Conservation (phyloP, 2,113 vertebrate genomes). For the Macroglossus sobrinus region DNA sequence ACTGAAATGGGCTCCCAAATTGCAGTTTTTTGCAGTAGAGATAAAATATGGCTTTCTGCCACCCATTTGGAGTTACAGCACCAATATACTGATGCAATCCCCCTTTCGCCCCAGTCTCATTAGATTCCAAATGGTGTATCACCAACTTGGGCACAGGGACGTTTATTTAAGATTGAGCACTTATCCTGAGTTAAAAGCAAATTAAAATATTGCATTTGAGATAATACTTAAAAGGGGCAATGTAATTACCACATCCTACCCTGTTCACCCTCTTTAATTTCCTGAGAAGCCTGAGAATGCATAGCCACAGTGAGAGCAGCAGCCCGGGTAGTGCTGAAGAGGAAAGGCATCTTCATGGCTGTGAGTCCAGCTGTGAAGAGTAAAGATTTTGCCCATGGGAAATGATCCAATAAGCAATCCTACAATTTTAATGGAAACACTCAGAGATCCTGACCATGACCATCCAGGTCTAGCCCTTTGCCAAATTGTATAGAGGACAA, state of each 20-base stretch:
- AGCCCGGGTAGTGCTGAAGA: background rate
- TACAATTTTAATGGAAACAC: background rate
- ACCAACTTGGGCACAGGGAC: background rate
- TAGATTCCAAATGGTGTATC: background rate
- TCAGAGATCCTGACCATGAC: background rate
- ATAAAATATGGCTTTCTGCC: constrained; percentile 51
- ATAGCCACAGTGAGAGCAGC: background rate
- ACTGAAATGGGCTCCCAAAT: constrained; percentile 37
- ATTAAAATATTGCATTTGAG: constrained; percentile 45
- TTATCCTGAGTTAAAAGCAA: constrained; percentile 42
- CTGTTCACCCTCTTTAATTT: background rate
- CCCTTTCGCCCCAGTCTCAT: background rate
- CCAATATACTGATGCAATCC: background rate
- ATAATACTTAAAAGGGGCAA: constrained; percentile 4
- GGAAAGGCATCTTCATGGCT: background rate
- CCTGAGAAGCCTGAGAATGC: background rate
- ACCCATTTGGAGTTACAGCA: background rate
- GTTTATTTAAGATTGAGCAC: constrained; percentile 19
- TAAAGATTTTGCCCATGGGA: background rate
- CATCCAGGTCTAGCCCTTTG: background rate
- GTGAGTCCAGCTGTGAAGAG: background rate
- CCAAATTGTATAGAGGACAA: background rate
- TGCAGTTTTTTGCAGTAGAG: constrained; percentile 45
- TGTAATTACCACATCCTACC: background rate
- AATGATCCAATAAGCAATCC: background rate